phyloP scores from a whole-genome alignment of 2,888 invertebrate species.

The Nemapogon koenigi region DNA sequence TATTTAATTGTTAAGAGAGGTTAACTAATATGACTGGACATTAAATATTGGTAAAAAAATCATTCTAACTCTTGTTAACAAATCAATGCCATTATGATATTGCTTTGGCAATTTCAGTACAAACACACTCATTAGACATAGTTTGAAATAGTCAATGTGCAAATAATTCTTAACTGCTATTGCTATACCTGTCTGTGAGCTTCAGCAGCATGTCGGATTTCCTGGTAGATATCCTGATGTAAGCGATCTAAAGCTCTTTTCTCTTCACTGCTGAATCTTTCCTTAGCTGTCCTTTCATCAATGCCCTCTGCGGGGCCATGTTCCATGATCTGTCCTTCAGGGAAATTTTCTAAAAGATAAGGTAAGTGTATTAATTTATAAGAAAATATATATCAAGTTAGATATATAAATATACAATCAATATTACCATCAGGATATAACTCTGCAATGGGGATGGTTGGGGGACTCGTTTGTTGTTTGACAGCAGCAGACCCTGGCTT shows the following conservation, averaged over 20 bases:
- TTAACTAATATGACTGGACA: too few relatives aligned
- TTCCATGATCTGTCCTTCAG: constrained; percentile 89
- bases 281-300: constrained; percentile 86
- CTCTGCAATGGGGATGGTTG: constrained; percentile 85
- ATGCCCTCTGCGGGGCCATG: constrained; percentile 73
- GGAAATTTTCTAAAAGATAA: constrained; percentile 65
- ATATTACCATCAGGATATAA: constrained; percentile 78
- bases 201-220: constrained; percentile 95
- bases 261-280: constrained; percentile 85
- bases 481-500: constrained; percentile 36
- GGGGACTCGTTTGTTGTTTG: constrained; percentile 79
- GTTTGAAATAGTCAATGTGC: too few relatives aligned
- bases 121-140: too few relatives aligned
- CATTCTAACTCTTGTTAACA: too few relatives aligned
- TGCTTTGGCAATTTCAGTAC: too few relatives aligned
- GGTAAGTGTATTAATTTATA: neutral
- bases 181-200: constrained; percentile 92
- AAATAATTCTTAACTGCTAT: too few relatives aligned
- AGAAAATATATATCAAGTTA: neutral
- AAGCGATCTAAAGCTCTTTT: constrained; percentile 89
- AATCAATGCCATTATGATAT: too few relatives aligned
- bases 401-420: neutral
- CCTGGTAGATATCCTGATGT: constrained; percentile 92
- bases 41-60: too few relatives aligned
- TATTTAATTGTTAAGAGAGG: too few relatives aligned